Base-by-base conservation (phyloP, 1,140 invertebrate species). In the Drosophila varians region DNA sequence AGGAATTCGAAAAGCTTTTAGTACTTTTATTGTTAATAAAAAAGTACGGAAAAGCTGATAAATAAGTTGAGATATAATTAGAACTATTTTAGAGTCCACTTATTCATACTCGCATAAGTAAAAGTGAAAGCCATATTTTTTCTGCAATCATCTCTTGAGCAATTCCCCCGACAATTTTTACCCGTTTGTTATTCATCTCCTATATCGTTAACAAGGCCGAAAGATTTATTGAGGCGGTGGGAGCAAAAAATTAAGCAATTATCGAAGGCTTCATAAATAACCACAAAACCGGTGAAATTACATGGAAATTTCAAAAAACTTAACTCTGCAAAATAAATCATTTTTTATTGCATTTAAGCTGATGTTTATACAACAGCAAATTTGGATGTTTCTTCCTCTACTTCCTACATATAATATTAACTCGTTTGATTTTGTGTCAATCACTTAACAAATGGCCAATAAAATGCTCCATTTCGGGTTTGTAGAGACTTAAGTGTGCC, bases 201-300 rank as follows among this genome's bases (percentile, higher is more conserved):
- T 66, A 34, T 66, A 66, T 66, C 36, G 46, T 19, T 25, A 42
- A 65, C 25, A 34, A 18, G 26, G 28, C 45, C 25, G 12, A 12
- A 53, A 66, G 60, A 66, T 66, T 65, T 66, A 66, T 52, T 60
- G 47, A 56, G 28, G 42, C n/a, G 52, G 60, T 43, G 38, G 16
- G 16, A 31, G 21, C 45, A 66, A 62, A 64, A 58, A 61, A 36
- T 38, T 16, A 12, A 47, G 28, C 55, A 16, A 64, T 42, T 42
- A 42, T 42, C 19, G 38, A 18, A 42, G 38, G 28, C 40, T 65
- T 52, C 16, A 43, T 45, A 52, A 65, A 52, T 65, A 43, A 34
- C 60, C 40, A 9, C 16, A 19, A 42, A n/a, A 12, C 19, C 21
- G 21, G 21, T 34, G 9, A 42, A 40, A 45, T 65, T 65, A 53